phyloP scores from a whole-genome alignment of 2,888 invertebrate species.

The Dicycla oo region DNA sequence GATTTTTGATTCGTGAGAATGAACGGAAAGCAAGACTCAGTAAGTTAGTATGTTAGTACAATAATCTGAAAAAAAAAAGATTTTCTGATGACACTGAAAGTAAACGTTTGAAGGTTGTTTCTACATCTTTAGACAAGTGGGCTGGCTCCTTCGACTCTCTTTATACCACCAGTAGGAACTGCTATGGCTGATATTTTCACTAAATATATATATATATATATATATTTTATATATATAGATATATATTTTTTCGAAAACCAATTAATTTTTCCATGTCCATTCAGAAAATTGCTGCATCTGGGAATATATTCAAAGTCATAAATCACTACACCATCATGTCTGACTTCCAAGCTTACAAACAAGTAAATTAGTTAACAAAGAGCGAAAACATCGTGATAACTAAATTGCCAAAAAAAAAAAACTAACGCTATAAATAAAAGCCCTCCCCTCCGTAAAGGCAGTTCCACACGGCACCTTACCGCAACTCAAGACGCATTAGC shows the following conservation, averaged over 20 bases:
- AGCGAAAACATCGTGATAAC: conserved; percentile 46
- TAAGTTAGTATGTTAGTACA: not conserved
- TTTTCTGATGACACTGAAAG: not conserved
- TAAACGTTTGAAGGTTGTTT: not conserved
- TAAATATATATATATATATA: no score
- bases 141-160: not conserved
- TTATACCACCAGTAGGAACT: not conserved
- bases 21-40: conserved; percentile 3
- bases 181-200: not conserved
- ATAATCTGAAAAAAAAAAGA: not conserved
- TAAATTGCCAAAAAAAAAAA: conserved; percentile 57
- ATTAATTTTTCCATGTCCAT: not conserved
- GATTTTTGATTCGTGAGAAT: conserved; percentile 53
- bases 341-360: conserved; percentile 30
- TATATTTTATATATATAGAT: not conserved
- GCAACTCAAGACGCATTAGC: conserved; percentile 78
- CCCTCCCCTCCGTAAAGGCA: conserved; percentile 58
- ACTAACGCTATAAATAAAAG: conserved; percentile 55
- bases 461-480: conserved; percentile 64
- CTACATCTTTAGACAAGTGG: not conserved
- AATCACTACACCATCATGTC: conserved; percentile 9
- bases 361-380: conserved; percentile 51
- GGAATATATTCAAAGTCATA: conserved; percentile 1
- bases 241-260: no score
- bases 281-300: not conserved